Conservation (phyloP, 1,140 invertebrate genomes). For the Catajapyx aquilonaris region DNA sequence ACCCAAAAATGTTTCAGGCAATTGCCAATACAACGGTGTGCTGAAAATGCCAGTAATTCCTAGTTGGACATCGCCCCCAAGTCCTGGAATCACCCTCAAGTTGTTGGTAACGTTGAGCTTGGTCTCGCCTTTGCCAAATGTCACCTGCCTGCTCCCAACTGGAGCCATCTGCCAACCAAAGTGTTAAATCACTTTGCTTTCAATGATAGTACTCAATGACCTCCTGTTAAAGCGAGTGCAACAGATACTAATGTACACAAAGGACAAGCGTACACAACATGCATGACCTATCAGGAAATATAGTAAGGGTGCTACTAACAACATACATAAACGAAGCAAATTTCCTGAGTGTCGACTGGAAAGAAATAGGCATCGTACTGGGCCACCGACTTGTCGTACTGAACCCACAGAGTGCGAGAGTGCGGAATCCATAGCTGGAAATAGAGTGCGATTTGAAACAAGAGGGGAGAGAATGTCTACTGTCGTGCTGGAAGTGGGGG, state of each 20-base stretch:
- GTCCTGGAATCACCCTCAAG: slow-evolving; percentile 41
- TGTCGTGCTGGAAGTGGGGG: too few species aligned
- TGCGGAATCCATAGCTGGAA: slow-evolving; percentile 30
- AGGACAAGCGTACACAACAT: too few species aligned
- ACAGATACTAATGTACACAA: too few species aligned
- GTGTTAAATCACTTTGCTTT: too few species aligned
- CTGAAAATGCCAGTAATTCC: slow-evolving; percentile 39
- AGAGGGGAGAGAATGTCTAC: too few species aligned
- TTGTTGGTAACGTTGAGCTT: slow-evolving; percentile 32
- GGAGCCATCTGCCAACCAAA: slow-evolving; percentile 1
- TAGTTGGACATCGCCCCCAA: slow-evolving; percentile 37
- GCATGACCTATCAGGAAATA: too few species aligned
- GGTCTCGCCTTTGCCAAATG: slow-evolving; percentile 10
- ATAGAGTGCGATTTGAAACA: slow-evolving; percentile 3
- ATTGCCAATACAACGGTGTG: slow-evolving; percentile 64
- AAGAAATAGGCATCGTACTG: slow-evolving; percentile 15
- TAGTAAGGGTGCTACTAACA: too few species aligned
- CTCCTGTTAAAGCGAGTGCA: too few species aligned
- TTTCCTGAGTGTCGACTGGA: slow-evolving; percentile 22
- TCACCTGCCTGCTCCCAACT: background rate
- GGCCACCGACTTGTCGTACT: slow-evolving; percentile 18
- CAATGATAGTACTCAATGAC: too few species aligned
- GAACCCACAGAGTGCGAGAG: slow-evolving; percentile 30
- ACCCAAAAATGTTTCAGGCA: slow-evolving; percentile 62
- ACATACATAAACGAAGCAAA: slow-evolving; percentile 25